Evolutionary conservation across 2,113 vertebrate species (phyloP), one percentile per base, ranked within the genome.

Genomic region (Aepyceros melampus): DNA sequence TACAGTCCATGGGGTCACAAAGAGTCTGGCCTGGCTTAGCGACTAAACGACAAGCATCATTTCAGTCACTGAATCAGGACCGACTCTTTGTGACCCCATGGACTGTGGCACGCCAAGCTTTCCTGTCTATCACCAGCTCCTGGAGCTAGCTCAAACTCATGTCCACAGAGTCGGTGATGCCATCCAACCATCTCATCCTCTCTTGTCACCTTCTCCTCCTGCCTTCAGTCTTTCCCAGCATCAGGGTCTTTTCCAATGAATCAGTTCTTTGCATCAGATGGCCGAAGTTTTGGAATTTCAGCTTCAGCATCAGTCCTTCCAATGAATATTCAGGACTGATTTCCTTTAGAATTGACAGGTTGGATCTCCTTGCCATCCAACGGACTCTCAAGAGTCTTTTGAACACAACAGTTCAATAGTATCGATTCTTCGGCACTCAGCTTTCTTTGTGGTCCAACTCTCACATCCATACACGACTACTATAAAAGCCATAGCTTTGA

Each of bases 61-160:
- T 23, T 71, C 64, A 67, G 64, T 67, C n/a, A 23, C 19, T 40
- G 19, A 71, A 1, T 71, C 19, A 23, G 40, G 10, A 40, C n/a
- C 19, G 0, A 71, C n/a, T 23, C n/a, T 71, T 40, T 71, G 67
- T 21, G 19, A 40, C 67, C 67, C 67, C 19, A 23, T 12, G n/a
- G n/a, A 36, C n/a, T 71, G 10, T 2, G 40, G 10, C n/a, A 40
- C 0, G 0, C 67, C n/a, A 12, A 19, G 67, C 67, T 12, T 71
- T 0, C 67, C 19, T 40, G 10, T 71, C 67, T 1, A 1, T 71
- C 67, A 40, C n/a, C n/a, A 71, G 1, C n/a, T 40, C 67, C 67
- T 23, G 19, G n/a, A 71, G n/a, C 21, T 40, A 40, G n/a, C 67
- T 40, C 19, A 71, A 3, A 40, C 10, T 23, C n/a, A 71, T 71